Evolutionary conservation across 92 coral and sea anemone species (phyloP), one percentile per base, ranked within the genome.

Genomic region (Zoanthus solanderi): DNA sequence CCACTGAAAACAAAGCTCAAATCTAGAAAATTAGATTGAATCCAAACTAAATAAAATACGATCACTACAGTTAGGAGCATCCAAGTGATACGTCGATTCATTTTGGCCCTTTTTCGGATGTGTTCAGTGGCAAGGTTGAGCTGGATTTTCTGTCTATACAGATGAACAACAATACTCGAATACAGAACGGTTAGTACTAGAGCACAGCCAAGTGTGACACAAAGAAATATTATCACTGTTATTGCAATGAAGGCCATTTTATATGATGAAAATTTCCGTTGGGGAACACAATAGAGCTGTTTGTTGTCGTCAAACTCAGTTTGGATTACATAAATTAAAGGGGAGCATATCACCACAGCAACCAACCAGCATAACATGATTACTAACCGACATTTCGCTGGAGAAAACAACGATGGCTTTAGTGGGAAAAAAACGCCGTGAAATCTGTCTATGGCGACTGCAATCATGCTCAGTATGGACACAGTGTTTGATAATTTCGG

Each of bases 41-140:
- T 71, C 76, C 76, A 71, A 44, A 71, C 76, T 11, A 34, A 34
- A 71, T 71, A 71, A 31, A 71, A 71, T 7, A 71, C 16, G 9
- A 71, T 42, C 9, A 71, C 76, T 71, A 71, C 46, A 0, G 48
- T 31, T 31, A 71, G 6, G 9, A 71, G 15, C 76, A 71, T 71
- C 47, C 48, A 34, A 0, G 48, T 34, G 9, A 71, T 16, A 14
- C n/a, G 14, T 11, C 52, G 47, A 44, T 71, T 71, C 34, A 11
- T 13, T 31, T 7, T 71, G 8, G 48, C n/a, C 34, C 76, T 71
- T 31, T 9, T 30, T 31, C 47, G 14, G 34, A 71, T 34, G 1
- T 29, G 46, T 71, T 71, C 76, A 30, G 10, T 11, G 4, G 76
- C 47, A 0, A 71, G n/a, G 17, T 71, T 34, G 34, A 11, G 11